A percentile compares a stretch with the other conserved stretches of the same genome.
phyloP scores from a whole-genome alignment of 2,113 vertebrate genomes.

The Heterochromis multidens region DNA sequence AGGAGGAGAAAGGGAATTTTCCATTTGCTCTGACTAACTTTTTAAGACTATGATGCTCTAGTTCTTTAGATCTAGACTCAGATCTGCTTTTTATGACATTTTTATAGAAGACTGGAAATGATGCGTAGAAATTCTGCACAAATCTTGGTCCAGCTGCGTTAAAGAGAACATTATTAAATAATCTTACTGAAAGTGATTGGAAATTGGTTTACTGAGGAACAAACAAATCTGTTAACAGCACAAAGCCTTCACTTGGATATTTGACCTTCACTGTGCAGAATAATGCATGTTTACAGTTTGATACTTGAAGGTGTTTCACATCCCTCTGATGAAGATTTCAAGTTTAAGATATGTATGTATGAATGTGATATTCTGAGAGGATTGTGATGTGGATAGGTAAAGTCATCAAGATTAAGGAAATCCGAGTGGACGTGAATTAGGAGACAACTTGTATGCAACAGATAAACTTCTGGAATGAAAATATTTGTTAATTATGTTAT shows the following conservation, averaged over 20 bases:
- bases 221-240: too few relatives aligned
- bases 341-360: background rate
- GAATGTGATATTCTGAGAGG: background rate
- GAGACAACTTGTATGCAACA: background rate
- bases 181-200: background rate
- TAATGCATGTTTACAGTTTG: background rate
- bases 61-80: background rate
- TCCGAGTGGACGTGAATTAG: background rate
- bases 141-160: background rate
- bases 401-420: too few relatives aligned
- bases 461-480: background rate
- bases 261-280: too few relatives aligned
- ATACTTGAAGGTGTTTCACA: background rate
- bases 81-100: background rate
- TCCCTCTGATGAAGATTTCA: background rate
- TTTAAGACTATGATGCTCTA: background rate
- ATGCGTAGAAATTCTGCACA: rapidly evolving
- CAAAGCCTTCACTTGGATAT: too few relatives aligned
- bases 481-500: background rate
- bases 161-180: background rate
- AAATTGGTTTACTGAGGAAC: background rate
- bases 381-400: background rate
- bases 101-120: background rate
- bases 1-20: background rate
- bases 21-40: background rate